These are phyloP conservation scores for Endotricha flammealis DNA, from an alignment of 2,888 invertebrate species.

Conservation along the genomic window DNA sequence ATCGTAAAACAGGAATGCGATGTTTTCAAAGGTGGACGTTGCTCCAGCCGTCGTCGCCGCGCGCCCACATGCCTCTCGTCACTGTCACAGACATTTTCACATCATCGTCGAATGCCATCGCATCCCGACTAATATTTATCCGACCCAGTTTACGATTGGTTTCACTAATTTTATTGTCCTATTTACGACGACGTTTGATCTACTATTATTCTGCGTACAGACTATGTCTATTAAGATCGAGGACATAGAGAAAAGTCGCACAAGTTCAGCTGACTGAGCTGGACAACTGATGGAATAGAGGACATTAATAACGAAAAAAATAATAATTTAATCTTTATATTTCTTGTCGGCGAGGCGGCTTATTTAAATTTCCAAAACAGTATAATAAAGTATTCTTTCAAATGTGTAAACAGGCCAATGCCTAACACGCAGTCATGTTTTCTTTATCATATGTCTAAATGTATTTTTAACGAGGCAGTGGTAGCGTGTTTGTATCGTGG, in stretches of 20 bases:
- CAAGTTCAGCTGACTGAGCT: too few species aligned
- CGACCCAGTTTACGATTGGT: conserved; percentile 43
- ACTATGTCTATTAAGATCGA: too few species aligned
- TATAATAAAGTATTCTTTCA: conserved; percentile 30
- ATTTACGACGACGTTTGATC: conserved; percentile 12
- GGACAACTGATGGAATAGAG: too few species aligned
- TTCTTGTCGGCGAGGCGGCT: not conserved
- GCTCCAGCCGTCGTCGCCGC: conserved; percentile 35
- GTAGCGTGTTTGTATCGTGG: conserved; percentile 16
- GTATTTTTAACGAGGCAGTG: conserved; percentile 44
- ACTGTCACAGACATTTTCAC: conserved; percentile 51
- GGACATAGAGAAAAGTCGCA: too few species aligned
- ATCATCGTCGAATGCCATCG: conserved; percentile 46
- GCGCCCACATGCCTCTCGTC: conserved; percentile 52
- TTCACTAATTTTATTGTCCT: conserved; percentile 32
- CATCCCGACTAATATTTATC: conserved; percentile 34
- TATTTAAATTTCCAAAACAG: conserved; percentile 20
- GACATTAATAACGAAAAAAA: too few species aligned
- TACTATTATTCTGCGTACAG: conserved; percentile 3
- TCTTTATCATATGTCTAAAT: conserved; percentile 41
- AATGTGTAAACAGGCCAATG: conserved; percentile 38
- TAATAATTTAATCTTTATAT: too few species aligned
- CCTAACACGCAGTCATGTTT: conserved; percentile 32
- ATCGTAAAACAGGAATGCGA: not conserved
- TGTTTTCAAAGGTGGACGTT: conserved; percentile 16